A percentile compares a stretch with the other conserved stretches of the same genome.
Conservation (phyloP, 2,888 invertebrate species). For the Hemistola chrysoprasaria region DNA sequence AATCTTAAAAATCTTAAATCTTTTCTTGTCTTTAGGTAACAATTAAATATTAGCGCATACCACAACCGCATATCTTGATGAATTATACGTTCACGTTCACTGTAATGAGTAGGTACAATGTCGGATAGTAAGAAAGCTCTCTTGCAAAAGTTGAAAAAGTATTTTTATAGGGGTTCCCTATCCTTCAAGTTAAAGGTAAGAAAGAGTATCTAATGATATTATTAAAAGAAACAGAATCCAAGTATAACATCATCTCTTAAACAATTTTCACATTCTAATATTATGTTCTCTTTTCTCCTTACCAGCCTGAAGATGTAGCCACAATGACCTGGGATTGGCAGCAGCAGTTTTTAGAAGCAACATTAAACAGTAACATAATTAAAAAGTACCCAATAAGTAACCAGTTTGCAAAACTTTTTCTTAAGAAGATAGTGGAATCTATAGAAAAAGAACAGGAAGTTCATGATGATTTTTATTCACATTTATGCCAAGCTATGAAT, state of each 20-base stretch:
- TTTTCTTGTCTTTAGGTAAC: no score
- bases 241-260: no score
- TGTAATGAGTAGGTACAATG: constrained; percentile 1
- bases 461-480: constrained; percentile 85
- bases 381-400: constrained; percentile 83
- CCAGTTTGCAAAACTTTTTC: constrained; percentile 84
- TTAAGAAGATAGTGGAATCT: constrained; percentile 83
- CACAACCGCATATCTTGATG: no score
- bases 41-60: no score
- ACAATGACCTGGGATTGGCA: constrained; percentile 79
- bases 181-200: constrained; percentile 42
- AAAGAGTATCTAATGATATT: constrained; percentile 1
- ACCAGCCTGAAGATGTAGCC: constrained; percentile 51
- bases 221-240: no score
- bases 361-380: constrained; percentile 78
- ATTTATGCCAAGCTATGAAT: constrained; percentile 80
- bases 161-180: constrained; percentile 43
- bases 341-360: constrained; percentile 79
- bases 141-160: constrained; percentile 28
- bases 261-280: no score
- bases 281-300: constrained; percentile 13
- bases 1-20: no score
- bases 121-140: constrained; percentile 8
- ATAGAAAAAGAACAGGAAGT: constrained; percentile 83
- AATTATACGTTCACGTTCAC: no score